Percentiles rank a stretch among this genome's conserved stretches.
These are phyloP conservation scores for Triplophysa siluroides DNA, from an alignment of 2,113 vertebrate species.

Conservation along the genomic window DNA sequence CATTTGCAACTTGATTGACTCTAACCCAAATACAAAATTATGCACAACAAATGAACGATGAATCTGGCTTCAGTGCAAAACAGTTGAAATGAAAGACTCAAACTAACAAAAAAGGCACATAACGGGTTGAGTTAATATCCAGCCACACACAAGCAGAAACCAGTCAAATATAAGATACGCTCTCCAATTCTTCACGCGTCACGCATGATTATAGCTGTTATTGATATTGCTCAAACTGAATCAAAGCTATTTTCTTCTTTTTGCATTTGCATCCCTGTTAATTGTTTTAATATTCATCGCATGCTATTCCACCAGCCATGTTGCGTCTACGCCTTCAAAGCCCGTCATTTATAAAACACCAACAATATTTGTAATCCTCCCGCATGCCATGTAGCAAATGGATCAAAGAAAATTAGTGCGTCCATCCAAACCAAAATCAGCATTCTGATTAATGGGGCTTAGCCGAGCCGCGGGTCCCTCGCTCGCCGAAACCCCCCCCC, in stretches of 20 bases:
- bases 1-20: too few species aligned
- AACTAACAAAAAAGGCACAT: too few species aligned
- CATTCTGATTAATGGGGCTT: constrained; percentile 30
- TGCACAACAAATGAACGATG: too few species aligned
- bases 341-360: constrained; percentile 19
- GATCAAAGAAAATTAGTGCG: constrained; percentile 30
- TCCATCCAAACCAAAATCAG: constrained; percentile 9
- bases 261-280: constrained; percentile 15
- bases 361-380: constrained; percentile 32
- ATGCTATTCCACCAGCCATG: not conserved
- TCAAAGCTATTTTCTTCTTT: constrained; percentile 26
- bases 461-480: constrained; percentile 6
- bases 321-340: constrained; percentile 29
- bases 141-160: constrained; percentile 60
- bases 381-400: constrained; percentile 16
- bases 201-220: constrained; percentile 1
- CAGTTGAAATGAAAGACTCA: too few species aligned
- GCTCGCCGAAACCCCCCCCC: not conserved
- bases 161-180: not conserved
- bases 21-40: too few species aligned
- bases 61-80: too few species aligned
- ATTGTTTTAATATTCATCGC: constrained; percentile 24
- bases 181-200: not conserved
- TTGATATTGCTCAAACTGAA: not conserved
- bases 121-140: too few species aligned